phyloP scores from a whole-genome alignment of 2,797 vertebrate species.

The Poecilia velifera region DNA sequence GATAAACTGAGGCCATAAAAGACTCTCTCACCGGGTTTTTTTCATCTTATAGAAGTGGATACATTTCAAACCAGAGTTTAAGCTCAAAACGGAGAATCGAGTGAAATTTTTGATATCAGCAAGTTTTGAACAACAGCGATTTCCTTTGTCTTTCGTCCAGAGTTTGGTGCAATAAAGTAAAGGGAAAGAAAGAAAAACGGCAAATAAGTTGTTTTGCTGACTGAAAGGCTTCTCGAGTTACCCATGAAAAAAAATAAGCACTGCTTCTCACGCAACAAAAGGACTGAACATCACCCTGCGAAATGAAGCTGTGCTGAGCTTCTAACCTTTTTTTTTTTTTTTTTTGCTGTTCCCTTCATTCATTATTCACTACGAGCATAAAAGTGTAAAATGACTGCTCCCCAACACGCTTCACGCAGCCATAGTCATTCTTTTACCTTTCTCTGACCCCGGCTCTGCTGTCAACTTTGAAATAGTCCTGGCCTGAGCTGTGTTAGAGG shows the following conservation, averaged over 20 bases:
- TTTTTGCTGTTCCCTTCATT: slow-evolving; percentile 62
- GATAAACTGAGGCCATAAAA: slow-evolving; percentile 69
- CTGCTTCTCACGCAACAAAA: slow-evolving; percentile 38
- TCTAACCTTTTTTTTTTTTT: slow-evolving; percentile 20
- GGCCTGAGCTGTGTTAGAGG: slow-evolving; percentile 53
- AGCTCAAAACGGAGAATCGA: slow-evolving; percentile 57
- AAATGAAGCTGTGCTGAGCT: slow-evolving; percentile 46
- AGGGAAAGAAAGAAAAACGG: slow-evolving; percentile 36
- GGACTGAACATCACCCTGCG: slow-evolving; percentile 45
- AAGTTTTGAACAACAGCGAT: slow-evolving; percentile 38
- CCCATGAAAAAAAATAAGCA: background rate
- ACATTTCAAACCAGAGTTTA: slow-evolving; percentile 66
- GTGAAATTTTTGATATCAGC: slow-evolving; percentile 58
- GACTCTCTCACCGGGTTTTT: slow-evolving; percentile 58
- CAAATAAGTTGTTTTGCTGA: slow-evolving; percentile 60
- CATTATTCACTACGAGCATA: slow-evolving; percentile 67
- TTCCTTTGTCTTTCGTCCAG: slow-evolving; percentile 37
- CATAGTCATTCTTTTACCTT: slow-evolving; percentile 58
- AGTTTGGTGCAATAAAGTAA: slow-evolving; percentile 46
- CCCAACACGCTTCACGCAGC: slow-evolving; percentile 56
- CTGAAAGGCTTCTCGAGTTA: slow-evolving; percentile 44
- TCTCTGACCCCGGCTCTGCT: slow-evolving; percentile 54
- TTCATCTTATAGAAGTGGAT: slow-evolving; percentile 69
- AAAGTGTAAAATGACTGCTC: slow-evolving; percentile 67
- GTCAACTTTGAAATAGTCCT: slow-evolving; percentile 37